Evolutionary conservation across 2,797 vertebrate genomes (phyloP).

Genomic region (Siniperca scherzeri): DNA sequence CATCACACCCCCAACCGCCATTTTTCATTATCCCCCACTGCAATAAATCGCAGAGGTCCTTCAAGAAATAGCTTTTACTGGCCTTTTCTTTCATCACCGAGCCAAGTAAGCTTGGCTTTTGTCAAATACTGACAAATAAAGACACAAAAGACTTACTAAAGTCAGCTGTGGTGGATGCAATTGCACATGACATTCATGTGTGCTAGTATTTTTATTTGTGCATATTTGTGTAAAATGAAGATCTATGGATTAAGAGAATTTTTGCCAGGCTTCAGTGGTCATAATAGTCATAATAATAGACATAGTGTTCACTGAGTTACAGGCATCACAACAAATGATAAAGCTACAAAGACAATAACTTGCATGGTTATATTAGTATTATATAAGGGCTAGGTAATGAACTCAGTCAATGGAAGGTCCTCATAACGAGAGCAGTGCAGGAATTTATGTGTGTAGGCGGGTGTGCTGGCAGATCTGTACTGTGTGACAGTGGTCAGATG

Average conservation of each 20-base stretch:
- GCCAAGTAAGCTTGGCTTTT: constrained; percentile 18
- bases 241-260: constrained; percentile 1
- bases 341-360: constrained; percentile 4
- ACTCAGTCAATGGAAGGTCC: constrained; percentile 30
- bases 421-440: not conserved
- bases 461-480: constrained; percentile 42
- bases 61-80: constrained; percentile 18
- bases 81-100: constrained; percentile 17
- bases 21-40: constrained; percentile 41
- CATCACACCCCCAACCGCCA: constrained; percentile 24
- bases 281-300: not conserved
- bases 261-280: not conserved
- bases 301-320: not conserved
- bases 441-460: constrained; percentile 33
- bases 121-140: constrained; percentile 2
- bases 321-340: not conserved
- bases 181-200: not conserved
- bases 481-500: constrained; percentile 63
- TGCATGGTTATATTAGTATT: not conserved
- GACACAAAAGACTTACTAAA: not conserved
- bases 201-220: not conserved
- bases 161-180: not conserved
- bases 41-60: constrained; percentile 21
- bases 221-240: not conserved
- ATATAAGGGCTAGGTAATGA: constrained; percentile 2